Percentiles rank a stretch among this genome's conserved stretches.
These are phyloP conservation scores for Halichondria panicea DNA, from an alignment of 37 sponge, comb jelly and placozoan genomes.

Conservation along the genomic window DNA sequence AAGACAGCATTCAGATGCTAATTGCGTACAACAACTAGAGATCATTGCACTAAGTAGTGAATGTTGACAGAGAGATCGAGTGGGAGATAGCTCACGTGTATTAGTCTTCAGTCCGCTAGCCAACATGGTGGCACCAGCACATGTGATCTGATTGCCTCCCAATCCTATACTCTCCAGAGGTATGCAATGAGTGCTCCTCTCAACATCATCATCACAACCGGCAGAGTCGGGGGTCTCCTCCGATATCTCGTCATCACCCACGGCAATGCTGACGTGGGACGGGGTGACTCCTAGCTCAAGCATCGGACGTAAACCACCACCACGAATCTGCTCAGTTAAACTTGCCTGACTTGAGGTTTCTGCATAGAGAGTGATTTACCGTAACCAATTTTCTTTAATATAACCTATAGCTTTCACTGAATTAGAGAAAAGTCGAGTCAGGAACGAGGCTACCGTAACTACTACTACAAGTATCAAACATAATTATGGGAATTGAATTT, in stretches of 20 bases:
- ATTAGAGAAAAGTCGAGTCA: not conserved
- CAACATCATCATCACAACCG: too few relatives aligned
- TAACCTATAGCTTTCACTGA: not conserved
- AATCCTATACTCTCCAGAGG: constrained; percentile 66
- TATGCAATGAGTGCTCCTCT: constrained; percentile 14
- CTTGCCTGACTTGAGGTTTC: not conserved
- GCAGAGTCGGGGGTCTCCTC: not conserved
- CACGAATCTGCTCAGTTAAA: constrained; percentile 18
- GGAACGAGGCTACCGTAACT: not conserved
- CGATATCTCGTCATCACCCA: not conserved
- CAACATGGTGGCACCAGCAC: constrained; percentile 31
- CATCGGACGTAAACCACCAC: constrained; percentile 5
- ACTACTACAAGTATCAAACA: not conserved
- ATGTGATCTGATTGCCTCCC: constrained; percentile 70
- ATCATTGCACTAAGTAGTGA: too few relatives aligned
- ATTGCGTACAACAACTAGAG: too few relatives aligned
- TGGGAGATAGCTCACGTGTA: constrained; percentile 30
- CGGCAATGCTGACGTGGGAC: constrained; percentile 21
- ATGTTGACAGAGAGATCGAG: too few relatives aligned
- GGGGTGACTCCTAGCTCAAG: constrained; percentile 35
- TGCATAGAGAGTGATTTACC: not conserved
- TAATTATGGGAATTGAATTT: not conserved
- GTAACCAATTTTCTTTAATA: not conserved
- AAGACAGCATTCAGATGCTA: too few relatives aligned
- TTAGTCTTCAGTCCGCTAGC: constrained; percentile 50